Conservation (phyloP, 2,113 vertebrate species). For the Forbesichthys agassizii region DNA sequence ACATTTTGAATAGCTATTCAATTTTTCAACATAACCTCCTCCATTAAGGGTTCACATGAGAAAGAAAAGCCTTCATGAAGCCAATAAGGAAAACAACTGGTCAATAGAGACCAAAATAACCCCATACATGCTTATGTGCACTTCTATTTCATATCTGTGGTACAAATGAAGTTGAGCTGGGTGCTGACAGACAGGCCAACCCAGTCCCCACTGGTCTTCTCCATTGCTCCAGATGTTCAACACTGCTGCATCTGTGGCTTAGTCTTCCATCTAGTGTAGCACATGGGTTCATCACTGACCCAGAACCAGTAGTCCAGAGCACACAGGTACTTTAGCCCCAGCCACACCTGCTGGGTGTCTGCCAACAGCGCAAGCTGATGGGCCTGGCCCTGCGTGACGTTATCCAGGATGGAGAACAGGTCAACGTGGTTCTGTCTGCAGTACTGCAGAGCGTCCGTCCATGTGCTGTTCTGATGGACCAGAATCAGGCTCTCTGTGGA, state of each 20-base stretch:
- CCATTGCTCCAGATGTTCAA: background rate
- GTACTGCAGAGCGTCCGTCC: constrained; percentile 6
- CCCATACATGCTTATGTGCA: too few relatives aligned
- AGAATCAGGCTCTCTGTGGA: constrained; percentile 2
- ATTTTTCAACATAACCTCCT: too few relatives aligned
- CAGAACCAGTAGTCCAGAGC: constrained; percentile 4
- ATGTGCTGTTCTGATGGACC: constrained; percentile 11
- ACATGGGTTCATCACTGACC: background rate
- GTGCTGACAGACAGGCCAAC: too few relatives aligned
- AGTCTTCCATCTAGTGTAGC: constrained; percentile 1
- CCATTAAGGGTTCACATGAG: too few relatives aligned
- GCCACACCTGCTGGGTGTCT: background rate
- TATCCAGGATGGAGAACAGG: background rate
- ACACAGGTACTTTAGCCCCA: constrained; percentile 6
- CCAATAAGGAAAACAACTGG: too few relatives aligned
- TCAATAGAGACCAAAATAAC: too few relatives aligned
- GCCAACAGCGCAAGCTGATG: background rate
- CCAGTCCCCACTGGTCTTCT: too few relatives aligned
- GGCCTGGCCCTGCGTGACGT: background rate
- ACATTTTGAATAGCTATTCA: too few relatives aligned
- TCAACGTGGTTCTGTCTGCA: constrained; percentile 1
- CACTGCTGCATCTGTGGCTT: background rate
- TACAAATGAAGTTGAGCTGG: too few relatives aligned
- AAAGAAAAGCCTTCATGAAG: too few relatives aligned
- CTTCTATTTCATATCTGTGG: too few relatives aligned